A percentile compares a stretch with the other conserved stretches of the same genome.
Conservation (phyloP, 2,113 vertebrate species). For the Muntiacus reevesi region DNA sequence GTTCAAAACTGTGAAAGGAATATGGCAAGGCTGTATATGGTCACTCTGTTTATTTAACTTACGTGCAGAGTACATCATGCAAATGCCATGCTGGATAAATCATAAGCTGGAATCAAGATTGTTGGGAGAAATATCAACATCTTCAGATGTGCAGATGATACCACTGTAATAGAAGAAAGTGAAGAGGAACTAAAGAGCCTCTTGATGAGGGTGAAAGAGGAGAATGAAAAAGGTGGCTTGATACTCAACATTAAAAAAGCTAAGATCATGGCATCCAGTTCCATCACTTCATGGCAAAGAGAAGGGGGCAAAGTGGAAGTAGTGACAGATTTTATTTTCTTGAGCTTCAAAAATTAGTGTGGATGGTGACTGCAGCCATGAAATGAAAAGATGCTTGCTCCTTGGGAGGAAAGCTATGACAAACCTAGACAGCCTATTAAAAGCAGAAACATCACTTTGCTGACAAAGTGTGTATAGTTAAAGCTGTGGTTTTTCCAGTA, state of each 20-base stretch:
- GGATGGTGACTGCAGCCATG: background rate
- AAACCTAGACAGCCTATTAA: background rate
- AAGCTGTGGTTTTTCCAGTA: background rate
- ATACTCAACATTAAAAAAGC: background rate
- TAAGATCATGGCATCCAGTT: background rate
- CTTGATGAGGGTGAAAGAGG: background rate
- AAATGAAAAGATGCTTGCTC: background rate
- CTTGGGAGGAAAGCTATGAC: background rate
- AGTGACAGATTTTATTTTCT: background rate
- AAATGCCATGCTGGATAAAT: background rate
- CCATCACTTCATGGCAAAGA: background rate
- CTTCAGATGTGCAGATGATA: background rate
- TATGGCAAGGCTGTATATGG: background rate
- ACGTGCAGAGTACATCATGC: background rate
- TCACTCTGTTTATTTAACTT: background rate
- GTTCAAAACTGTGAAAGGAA: background rate
- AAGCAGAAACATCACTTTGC: background rate
- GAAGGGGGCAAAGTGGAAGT: background rate
- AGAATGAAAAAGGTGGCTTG: background rate
- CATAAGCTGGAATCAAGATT: background rate
- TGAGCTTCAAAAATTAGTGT: background rate
- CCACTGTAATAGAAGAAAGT: background rate
- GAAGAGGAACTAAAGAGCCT: background rate
- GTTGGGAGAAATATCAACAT: background rate
- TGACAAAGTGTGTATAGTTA: background rate